Conservation (phyloP, 2,113 vertebrate genomes). For the Phodopus roborovskii region DNA sequence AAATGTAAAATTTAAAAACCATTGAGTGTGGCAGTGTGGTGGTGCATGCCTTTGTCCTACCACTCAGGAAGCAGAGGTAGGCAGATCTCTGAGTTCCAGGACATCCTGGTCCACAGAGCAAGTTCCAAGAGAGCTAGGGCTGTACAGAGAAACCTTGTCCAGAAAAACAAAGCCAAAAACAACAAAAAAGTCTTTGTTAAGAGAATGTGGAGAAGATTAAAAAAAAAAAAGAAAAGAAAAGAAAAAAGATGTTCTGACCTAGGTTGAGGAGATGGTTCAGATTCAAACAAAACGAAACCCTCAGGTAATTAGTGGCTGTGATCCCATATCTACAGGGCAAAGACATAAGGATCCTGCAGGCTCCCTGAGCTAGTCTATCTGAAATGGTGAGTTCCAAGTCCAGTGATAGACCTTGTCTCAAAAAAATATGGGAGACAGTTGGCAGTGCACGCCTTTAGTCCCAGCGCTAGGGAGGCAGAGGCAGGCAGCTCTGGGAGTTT, state of each 20-base stretch:
- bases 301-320: neutral
- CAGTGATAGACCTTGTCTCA: neutral
- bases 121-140: neutral
- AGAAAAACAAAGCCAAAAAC: neutral
- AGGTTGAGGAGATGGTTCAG: neutral
- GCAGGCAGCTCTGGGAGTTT: too few relatives aligned
- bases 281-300: neutral
- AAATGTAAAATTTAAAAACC: too few relatives aligned
- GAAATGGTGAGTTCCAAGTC: neutral
- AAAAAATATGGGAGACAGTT: neutral
- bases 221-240: too few relatives aligned
- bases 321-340: neutral
- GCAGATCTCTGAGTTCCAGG: neutral
- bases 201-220: neutral
- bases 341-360: neutral
- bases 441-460: too few relatives aligned
- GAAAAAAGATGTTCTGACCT: neutral
- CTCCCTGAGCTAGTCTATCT: neutral
- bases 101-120: neutral
- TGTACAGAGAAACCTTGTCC: neutral
- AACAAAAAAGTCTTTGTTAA: neutral
- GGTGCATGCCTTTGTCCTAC: neutral
- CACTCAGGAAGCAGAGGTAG: neutral
- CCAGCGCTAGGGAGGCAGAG: too few relatives aligned
- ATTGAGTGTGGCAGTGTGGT: neutral